Evolutionary conservation across 2,113 vertebrate species (phyloP), one percentile per base, ranked within the genome.

Genomic region (Hypomesus transpacificus): DNA sequence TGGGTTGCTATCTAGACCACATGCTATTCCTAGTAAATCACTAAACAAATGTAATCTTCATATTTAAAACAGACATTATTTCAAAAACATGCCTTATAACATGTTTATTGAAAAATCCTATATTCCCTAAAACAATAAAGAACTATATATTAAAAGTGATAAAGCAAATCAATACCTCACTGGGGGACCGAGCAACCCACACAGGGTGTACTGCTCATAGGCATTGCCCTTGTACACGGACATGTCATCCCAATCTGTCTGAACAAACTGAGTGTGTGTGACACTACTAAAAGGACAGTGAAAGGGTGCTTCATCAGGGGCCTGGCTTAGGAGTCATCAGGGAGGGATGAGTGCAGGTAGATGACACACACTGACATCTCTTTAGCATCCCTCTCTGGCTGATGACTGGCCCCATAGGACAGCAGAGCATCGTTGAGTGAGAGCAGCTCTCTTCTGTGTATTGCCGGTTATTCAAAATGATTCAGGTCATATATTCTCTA

Each of bases 271-370:
- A 66, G 22, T 53, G 16, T 26, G 71, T 67, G 67, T 68, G 75
- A 76, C 61, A 76, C 54, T 66, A 53, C 66, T 66, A 67, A 71
- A 34, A 57, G 59, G 69, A 61, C 69, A 62, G 28, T 69, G 71
- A 76, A 76, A 76, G 59, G 64, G 63, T 8, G 17, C 61, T n/a
- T 56, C 16, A 56, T 70, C 3, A 16, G 57, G 4, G 70, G 66
- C 14, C 0, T 14, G 22, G 31, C 58, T 28, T 18, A 34, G 8
- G 62, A 46, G 74, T 64, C 54, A 70, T 66, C 62, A 66, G 13
- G 22, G 28, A 63, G 28, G 61, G 61, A 46, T 70, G 34, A 75
- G 31, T 46, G 60, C 56, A 70, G 68, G 50, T 21, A 66, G 66
- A 75, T 66, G 53, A 13, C 53, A 69, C 18, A 4, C n/a, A 66